Conservation (phyloP, 2,113 vertebrate genomes). For the Chlorocebus sabaeus region DNA sequence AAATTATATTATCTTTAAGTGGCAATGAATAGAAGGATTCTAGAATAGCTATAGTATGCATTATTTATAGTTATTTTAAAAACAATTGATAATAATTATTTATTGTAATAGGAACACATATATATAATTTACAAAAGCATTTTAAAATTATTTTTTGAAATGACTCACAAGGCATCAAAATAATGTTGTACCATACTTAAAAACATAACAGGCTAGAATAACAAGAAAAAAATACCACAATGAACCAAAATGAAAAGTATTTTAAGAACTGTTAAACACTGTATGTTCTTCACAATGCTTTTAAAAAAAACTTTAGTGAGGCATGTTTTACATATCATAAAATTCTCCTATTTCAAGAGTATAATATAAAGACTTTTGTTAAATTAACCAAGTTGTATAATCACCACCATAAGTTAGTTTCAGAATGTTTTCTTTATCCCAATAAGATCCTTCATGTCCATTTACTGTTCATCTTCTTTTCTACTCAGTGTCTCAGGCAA, state of each 20-base stretch:
- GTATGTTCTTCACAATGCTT: neutral
- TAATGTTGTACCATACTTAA: slow-evolving; percentile 2
- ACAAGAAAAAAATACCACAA: neutral
- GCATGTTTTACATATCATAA: neutral
- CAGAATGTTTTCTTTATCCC: neutral
- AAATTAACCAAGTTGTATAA: neutral
- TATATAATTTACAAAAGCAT: neutral
- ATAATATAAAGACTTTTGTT: neutral
- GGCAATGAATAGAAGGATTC: neutral
- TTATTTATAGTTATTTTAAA: slow-evolving; percentile 35
- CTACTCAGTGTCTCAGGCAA: neutral
- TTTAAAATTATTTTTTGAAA: slow-evolving; percentile 11
- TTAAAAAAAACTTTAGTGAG: neutral
- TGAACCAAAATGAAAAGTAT: slow-evolving; percentile 18
- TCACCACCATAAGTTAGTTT: neutral
- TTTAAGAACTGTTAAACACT: neutral
- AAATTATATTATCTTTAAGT: neutral
- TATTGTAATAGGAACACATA: neutral
- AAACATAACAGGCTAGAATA: neutral
- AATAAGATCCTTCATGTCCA: neutral
- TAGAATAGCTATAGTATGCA: neutral
- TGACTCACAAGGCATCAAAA: slow-evolving; percentile 3
- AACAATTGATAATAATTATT: neutral
- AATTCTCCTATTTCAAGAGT: neutral
- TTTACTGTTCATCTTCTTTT: neutral